phyloP scores from a whole-genome alignment of 2,888 invertebrate genomes.

The Erebia epiphron region DNA sequence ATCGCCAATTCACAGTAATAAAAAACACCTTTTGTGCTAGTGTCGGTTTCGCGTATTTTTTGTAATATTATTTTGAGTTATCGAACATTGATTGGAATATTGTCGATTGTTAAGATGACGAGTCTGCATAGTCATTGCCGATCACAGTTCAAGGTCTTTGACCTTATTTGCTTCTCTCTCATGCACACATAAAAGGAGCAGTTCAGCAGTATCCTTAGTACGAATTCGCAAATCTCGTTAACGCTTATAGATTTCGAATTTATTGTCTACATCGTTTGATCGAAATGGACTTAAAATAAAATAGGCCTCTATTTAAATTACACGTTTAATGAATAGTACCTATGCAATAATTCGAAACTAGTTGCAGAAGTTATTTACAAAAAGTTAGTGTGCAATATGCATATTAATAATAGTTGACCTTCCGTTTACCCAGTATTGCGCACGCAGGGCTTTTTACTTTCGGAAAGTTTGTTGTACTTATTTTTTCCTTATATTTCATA shows the following conservation, averaged over 20 bases:
- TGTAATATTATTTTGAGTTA: not conserved
- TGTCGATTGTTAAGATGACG: not conserved
- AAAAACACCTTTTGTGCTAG: not conserved
- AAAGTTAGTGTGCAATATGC: not conserved
- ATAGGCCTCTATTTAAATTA: no score
- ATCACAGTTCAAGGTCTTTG: constrained; percentile 6
- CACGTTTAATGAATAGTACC: no score
- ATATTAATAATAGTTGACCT: not conserved
- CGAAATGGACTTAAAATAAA: no score
- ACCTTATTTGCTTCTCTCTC: constrained; percentile 1
- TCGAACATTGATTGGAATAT: not conserved
- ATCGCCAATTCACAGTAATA: not conserved
- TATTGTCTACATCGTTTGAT: no score
- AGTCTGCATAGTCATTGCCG: not conserved
- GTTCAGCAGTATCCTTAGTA: no score
- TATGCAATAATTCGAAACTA: not conserved
- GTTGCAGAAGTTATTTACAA: not conserved
- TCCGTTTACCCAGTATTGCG: not conserved
- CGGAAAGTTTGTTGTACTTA: not conserved
- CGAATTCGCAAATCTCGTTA: no score
- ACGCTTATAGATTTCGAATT: no score
- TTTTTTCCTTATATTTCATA: not conserved
- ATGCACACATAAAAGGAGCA: not conserved
- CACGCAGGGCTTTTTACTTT: constrained; percentile 2
- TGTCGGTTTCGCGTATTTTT: not conserved